Conservation (phyloP, 1,140 invertebrate genomes). For the Pemphigus obesinymphae region DNA sequence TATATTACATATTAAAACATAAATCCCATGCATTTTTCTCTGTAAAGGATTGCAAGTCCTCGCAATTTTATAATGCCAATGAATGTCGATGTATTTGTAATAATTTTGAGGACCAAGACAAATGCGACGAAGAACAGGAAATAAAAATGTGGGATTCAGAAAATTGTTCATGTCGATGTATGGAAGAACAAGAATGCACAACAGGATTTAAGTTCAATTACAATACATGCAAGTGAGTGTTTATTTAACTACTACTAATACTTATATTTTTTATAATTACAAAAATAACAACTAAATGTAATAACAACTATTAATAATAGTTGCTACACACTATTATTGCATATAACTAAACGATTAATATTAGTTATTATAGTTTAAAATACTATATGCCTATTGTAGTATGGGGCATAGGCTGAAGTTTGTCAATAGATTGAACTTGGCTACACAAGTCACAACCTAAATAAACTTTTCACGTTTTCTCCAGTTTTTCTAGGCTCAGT, state of each 20-base stretch:
- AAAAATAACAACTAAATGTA: too few species aligned
- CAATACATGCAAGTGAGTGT: constrained; percentile 57
- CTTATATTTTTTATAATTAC: not conserved
- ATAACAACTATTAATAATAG: too few species aligned
- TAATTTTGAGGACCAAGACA: constrained; percentile 58
- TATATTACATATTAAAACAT: not conserved
- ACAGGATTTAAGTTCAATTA: constrained; percentile 60
- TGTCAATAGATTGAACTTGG: too few species aligned
- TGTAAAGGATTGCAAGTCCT: constrained; percentile 57
- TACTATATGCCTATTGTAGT: too few species aligned
- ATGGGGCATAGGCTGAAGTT: too few species aligned
- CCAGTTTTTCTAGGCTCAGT: too few species aligned
- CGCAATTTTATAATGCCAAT: constrained; percentile 55
- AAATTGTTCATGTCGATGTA: constrained; percentile 59
- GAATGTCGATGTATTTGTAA: constrained; percentile 59
- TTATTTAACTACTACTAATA: not conserved
- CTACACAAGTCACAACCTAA: too few species aligned
- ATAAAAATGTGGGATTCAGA: constrained; percentile 60
- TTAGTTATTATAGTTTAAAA: too few species aligned
- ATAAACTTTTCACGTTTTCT: too few species aligned
- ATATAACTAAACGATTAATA: too few species aligned
- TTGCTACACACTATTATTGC: too few species aligned
- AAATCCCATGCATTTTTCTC: not conserved
- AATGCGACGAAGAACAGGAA: constrained; percentile 53
- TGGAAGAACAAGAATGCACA: constrained; percentile 55